A percentile compares a stretch with the other conserved stretches of the same genome.
Evolutionary conservation across 2,797 vertebrate species (phyloP).

Genomic region (Amniataba percoides): DNA sequence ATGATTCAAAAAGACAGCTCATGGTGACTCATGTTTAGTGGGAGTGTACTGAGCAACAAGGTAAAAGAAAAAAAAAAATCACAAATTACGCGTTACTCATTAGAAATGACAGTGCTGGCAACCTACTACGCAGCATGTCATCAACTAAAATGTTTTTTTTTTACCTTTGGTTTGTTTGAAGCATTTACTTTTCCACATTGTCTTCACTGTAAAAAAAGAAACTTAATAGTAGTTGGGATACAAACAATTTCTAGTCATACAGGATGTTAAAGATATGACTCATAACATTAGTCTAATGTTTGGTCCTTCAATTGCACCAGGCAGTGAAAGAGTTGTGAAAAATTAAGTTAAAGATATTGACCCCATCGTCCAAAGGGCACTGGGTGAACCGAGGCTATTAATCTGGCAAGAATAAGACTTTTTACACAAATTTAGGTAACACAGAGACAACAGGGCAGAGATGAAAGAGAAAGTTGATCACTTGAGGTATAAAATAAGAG

Average conservation of each 20-base stretch:
- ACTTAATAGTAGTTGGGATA: not conserved
- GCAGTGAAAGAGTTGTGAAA: conserved; percentile 14
- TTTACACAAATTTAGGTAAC: not conserved
- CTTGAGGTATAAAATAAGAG: not conserved
- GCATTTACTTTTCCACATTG: not conserved
- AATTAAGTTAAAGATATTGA: conserved; percentile 24
- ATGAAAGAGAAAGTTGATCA: not conserved
- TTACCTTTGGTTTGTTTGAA: no score
- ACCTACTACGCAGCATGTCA: not conserved
- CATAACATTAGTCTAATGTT: not conserved
- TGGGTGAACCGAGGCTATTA: conserved; percentile 4
- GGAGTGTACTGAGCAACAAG: not conserved
- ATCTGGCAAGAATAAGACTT: not conserved
- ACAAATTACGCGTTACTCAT: not conserved
- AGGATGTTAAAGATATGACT: not conserved
- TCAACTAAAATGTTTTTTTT: not conserved
- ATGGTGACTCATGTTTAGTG: not conserved
- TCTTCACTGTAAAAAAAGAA: not conserved
- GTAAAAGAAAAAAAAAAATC: no score
- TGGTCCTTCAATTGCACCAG: not conserved
- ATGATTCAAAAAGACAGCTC: conserved; percentile 17
- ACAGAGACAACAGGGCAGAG: not conserved
- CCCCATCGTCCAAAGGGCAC: not conserved
- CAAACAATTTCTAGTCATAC: not conserved
- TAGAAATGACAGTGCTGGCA: not conserved